These are phyloP conservation scores for Prochilodus magdalenae DNA, from an alignment of 2,113 vertebrate species.

Conservation along the genomic window DNA sequence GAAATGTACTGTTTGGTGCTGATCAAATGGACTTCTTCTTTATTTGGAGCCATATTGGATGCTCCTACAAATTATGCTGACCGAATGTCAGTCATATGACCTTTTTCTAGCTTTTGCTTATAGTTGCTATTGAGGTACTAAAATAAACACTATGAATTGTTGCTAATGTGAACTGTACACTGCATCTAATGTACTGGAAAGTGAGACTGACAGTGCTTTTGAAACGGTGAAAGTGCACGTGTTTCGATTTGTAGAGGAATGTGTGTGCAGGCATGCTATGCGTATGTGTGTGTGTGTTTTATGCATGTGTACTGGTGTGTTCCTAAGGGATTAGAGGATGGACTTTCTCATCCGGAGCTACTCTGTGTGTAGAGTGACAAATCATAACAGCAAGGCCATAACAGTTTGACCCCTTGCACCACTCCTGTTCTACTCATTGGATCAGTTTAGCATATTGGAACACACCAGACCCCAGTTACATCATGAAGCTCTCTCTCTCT, in stretches of 20 bases:
- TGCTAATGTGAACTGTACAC: too few species aligned
- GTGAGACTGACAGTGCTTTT: not conserved
- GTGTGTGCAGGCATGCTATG: constrained; percentile 44
- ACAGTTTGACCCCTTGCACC: constrained; percentile 71
- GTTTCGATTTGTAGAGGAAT: not conserved
- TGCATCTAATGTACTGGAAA: too few species aligned
- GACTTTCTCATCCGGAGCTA: constrained; percentile 40
- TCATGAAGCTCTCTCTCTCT: constrained; percentile 8
- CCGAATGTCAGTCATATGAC: too few species aligned
- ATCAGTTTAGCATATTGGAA: constrained; percentile 62
- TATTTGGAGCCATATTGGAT: too few species aligned
- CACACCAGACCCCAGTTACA: constrained; percentile 48
- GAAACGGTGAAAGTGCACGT: not conserved
- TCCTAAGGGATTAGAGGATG: constrained; percentile 23
- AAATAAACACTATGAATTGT: too few species aligned
- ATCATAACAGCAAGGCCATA: constrained; percentile 70
- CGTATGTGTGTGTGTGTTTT: not conserved
- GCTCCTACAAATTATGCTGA: too few species aligned
- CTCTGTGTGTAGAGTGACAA: constrained; percentile 64
- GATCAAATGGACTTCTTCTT: too few species aligned
- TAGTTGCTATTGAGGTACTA: too few species aligned
- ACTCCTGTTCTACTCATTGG: constrained; percentile 65
- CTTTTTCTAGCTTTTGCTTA: too few species aligned
- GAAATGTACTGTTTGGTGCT: too few species aligned
- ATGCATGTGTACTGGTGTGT: not conserved